Evolutionary conservation across 2,113 vertebrate species (phyloP).

Genomic region (Pseudopipra pipra): DNA sequence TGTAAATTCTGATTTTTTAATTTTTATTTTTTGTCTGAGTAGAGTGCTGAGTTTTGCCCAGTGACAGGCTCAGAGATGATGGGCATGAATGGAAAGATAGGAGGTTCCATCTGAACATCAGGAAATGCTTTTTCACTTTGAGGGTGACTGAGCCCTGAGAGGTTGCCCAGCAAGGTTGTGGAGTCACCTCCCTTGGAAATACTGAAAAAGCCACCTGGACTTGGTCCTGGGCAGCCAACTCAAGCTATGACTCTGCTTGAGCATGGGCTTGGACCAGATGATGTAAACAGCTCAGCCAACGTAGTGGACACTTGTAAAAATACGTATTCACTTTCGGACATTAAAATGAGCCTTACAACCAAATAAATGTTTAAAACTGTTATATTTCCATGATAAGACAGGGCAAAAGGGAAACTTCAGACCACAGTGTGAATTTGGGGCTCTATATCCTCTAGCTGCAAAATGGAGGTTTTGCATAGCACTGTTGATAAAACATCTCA

Average conservation of each 20-base stretch:
- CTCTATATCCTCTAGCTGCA: not conserved
- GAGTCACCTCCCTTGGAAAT: not conserved
- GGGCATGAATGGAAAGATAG: not conserved
- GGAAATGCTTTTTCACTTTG: not conserved
- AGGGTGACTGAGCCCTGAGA: not conserved
- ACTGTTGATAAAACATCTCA: not conserved
- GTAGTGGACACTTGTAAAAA: not conserved
- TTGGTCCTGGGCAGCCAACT: accelerated
- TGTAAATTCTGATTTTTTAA: not conserved
- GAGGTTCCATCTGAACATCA: not conserved
- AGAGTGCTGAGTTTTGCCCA: not conserved
- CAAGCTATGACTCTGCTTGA: not conserved
- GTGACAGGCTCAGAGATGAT: not conserved
- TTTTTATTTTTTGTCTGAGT: not conserved
- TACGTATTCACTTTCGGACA: not conserved
- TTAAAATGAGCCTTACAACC: not conserved
- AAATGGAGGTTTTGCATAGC: not conserved
- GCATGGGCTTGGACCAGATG: not conserved
- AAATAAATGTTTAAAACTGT: not conserved
- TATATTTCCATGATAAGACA: not conserved
- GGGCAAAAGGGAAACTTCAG: not conserved
- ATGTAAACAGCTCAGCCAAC: not conserved
- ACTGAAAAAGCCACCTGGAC: not conserved
- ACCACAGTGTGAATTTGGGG: not conserved
- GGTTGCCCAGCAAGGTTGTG: not conserved